Conservation (phyloP, 2,888 invertebrate species). For the Limenitis camilla region DNA sequence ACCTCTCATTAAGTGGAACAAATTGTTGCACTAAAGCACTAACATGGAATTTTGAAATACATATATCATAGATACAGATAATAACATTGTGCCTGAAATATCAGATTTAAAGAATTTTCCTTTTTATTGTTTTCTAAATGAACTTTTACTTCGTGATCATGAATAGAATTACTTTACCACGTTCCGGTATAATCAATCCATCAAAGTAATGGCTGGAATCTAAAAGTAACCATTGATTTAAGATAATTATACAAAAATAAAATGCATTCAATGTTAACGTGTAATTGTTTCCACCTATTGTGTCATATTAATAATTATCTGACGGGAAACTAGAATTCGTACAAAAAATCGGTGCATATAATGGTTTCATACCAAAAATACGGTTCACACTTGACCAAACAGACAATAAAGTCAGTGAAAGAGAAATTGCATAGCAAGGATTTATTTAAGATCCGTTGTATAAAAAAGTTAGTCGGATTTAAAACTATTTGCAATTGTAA, state of each 20-base stretch:
- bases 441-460: not conserved
- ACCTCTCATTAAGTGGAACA: constrained; percentile 5
- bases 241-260: constrained; percentile 8
- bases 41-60: not conserved
- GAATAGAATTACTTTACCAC: constrained; percentile 3
- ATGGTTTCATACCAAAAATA: too few species aligned
- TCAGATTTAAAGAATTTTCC: not conserved
- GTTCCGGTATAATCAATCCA: constrained; percentile 6
- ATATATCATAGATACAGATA: too few species aligned
- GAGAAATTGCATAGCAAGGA: not conserved
- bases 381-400: too few species aligned
- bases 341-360: not conserved
- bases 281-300: constrained; percentile 21
- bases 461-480: constrained; percentile 6
- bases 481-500: constrained; percentile 23
- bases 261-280: not conserved
- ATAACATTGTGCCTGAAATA: too few species aligned
- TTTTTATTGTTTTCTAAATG: not conserved
- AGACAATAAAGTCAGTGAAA: not conserved
- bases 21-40: constrained; percentile 1
- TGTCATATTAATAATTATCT: constrained; percentile 6
- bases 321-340: constrained; percentile 1
- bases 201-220: not conserved
- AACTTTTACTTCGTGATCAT: not conserved
- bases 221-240: constrained; percentile 1